Evolutionary conservation across 2,113 vertebrate genomes (phyloP).

Genomic region (Caracal caracal): DNA sequence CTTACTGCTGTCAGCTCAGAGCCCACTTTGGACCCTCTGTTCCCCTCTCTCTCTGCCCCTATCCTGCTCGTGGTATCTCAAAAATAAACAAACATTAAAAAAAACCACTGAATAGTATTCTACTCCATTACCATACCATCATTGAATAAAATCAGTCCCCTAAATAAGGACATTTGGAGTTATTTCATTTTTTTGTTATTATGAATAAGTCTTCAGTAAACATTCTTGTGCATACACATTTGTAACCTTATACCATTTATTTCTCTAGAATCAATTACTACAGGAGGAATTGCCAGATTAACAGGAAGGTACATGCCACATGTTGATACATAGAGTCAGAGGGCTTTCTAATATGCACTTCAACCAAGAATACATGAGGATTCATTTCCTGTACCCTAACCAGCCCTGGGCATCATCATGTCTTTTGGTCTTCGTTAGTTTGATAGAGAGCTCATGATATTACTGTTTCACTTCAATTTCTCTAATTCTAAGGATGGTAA

Average conservation of each 20-base stretch:
- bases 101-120: neutral
- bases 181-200: neutral
- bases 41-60: no score
- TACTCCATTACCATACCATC: neutral
- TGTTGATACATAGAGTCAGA: neutral
- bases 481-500: neutral
- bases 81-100: no score
- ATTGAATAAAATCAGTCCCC: neutral
- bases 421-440: neutral
- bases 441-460: neutral
- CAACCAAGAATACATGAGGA: neutral
- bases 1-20: no score
- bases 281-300: neutral
- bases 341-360: neutral
- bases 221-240: neutral
- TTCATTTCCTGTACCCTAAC: neutral
- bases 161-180: neutral
- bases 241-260: neutral
- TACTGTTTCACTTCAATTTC: neutral
- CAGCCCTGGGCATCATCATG: neutral
- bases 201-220: neutral
- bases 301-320: neutral
- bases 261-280: neutral
- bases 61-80: no score
- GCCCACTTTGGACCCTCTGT: no score